phyloP scores from a whole-genome alignment of 2,797 vertebrate genomes.

The Danio kyathit region DNA sequence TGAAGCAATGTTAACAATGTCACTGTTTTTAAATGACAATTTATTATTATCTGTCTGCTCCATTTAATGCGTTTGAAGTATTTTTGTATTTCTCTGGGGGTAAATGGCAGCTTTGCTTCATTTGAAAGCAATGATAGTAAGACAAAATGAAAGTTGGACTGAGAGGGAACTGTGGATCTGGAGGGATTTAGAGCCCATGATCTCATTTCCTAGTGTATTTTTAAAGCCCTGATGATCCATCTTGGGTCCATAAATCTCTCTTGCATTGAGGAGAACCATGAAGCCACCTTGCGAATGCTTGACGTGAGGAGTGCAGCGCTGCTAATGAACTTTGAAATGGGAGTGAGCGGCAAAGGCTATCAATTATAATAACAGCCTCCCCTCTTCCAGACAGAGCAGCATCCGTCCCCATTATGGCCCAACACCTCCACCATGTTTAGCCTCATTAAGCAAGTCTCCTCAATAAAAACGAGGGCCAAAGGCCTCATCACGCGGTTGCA shows the following conservation, averaged over 20 bases:
- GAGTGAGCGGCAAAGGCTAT: conserved; percentile 56
- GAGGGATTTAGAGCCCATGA: conserved; percentile 49
- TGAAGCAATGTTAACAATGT: conserved; percentile 18
- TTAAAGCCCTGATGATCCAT: conserved; percentile 47
- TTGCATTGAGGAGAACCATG: conserved; percentile 37
- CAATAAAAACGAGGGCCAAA: conserved; percentile 49
- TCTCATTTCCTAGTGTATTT: conserved; percentile 44
- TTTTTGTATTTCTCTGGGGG: conserved; percentile 28
- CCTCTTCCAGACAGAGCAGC: conserved; percentile 37
- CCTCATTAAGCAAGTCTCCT: conserved; percentile 61
- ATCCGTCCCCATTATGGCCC: conserved; percentile 47
- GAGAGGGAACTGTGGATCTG: conserved; percentile 22
- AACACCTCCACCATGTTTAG: conserved; percentile 51
- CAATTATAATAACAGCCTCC: conserved; percentile 58
- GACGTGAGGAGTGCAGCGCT: conserved; percentile 38
- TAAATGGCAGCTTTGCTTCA: conserved; percentile 25
- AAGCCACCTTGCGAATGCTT: conserved; percentile 32
- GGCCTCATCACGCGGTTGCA: conserved; percentile 33
- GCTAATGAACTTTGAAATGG: conserved; percentile 66
- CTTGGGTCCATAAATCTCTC: conserved; percentile 52
- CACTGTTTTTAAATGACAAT: conserved; percentile 23
- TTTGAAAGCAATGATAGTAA: conserved; percentile 18
- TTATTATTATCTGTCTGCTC: conserved; percentile 1
- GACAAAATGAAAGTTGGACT: conserved; percentile 34
- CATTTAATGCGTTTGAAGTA: conserved; percentile 28